These are phyloP conservation scores for Megaceryle alcyon DNA, from an alignment of 2,797 vertebrate species.

Conservation along the genomic window DNA sequence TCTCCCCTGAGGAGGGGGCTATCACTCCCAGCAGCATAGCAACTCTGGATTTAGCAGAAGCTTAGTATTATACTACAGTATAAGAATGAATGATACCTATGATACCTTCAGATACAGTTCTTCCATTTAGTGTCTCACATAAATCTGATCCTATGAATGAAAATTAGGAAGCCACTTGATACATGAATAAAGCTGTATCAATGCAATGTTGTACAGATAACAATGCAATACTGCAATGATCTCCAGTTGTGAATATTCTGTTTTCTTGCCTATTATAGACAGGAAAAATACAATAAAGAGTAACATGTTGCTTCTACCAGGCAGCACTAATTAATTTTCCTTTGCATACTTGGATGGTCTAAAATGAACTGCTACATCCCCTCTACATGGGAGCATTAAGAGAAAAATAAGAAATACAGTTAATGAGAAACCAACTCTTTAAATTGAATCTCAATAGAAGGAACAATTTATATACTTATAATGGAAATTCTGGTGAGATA, in stretches of 20 bases:
- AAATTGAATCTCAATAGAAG: background rate
- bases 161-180: background rate
- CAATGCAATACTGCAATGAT: background rate
- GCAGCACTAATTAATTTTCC: slow-evolving; percentile 7
- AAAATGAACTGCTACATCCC: background rate
- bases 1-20: background rate
- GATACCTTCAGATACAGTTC: background rate
- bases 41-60: background rate
- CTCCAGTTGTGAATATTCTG: background rate
- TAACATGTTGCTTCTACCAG: background rate
- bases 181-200: background rate
- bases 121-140: background rate
- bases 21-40: background rate
- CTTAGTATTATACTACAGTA: background rate
- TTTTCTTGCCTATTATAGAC: background rate
- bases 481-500: background rate
- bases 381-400: background rate
- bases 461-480: background rate
- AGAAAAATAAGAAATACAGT: background rate
- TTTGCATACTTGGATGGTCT: background rate
- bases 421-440: background rate
- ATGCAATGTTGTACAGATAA: background rate
- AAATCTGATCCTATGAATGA: background rate
- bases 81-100: background rate
- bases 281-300: background rate